Evolutionary conservation across 2,797 vertebrate species (phyloP), one percentile per base, ranked within the genome.

Genomic region (Zalophus californianus): DNA sequence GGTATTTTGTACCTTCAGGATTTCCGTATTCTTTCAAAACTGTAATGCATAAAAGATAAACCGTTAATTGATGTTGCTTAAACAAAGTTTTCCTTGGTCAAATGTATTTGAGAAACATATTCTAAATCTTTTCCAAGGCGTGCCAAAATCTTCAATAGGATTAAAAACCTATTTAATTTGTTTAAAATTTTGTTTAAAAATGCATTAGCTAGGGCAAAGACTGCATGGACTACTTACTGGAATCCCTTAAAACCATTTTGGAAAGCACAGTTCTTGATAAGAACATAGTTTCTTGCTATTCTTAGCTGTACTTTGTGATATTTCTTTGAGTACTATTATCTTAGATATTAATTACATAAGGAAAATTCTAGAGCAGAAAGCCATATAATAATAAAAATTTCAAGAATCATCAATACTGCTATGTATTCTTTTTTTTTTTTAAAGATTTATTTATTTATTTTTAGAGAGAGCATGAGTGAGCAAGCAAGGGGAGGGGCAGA

Each of bases 331-430:
- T 16, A 11, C 13, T 56, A 32, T 38, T 41, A 56, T 44, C 23
- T 41, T 86, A 86, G 9, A n/a, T 62, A 29, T 23, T 60, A 89
- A 62, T 56, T 66, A 75, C 8, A 14, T 58, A 90, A 77, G 52
- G 44, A 96, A 83, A 44, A 35, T 52, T 88, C 64, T 62, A 89
- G 25, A 92, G 20, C 27, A 41, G 79, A 79, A 88, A 94, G 56
- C 15, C 29, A 62, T 56, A 68, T 73, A 82, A 94, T 68, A 93
- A 29, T 48, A 58, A 68, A 86, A 70, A 70, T 54, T 77, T 38
- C 14, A 96, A 82, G 44, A 54, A 13, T 58, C 3, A 72, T 41
- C 44, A 70, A 7, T 78, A 32, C 13, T 62, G 25, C 84, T 44
- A 1, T 54, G 12, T 66, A n/a, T n/a, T 66, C 29, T 16, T 16